phyloP scores from a whole-genome alignment of 2,113 vertebrate species.

The Lophius piscatorius region DNA sequence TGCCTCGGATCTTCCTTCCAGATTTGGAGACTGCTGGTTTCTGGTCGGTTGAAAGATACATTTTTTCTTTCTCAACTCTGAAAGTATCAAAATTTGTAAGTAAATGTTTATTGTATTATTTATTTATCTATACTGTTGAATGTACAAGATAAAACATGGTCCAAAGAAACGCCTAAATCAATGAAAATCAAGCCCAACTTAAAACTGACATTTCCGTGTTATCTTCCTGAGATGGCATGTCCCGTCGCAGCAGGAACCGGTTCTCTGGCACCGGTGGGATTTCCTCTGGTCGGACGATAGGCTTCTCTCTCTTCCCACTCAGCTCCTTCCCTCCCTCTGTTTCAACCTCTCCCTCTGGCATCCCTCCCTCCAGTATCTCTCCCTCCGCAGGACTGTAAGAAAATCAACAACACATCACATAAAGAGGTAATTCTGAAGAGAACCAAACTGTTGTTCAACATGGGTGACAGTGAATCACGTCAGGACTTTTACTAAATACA shows the following conservation, averaged over 20 bases:
- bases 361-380: slow-evolving; percentile 74
- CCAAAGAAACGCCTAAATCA: neutral
- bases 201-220: slow-evolving; percentile 84
- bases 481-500: neutral
- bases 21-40: slow-evolving; percentile 96
- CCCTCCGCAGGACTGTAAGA: slow-evolving; percentile 77
- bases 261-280: slow-evolving; percentile 98
- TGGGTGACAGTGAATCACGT: neutral
- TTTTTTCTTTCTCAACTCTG: slow-evolving; percentile 83
- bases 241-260: slow-evolving; percentile 92
- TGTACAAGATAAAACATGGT: neutral
- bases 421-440: slow-evolving; percentile 17
- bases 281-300: slow-evolving; percentile 93
- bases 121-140: too few relatives aligned
- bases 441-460: neutral
- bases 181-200: neutral
- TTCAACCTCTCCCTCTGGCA: slow-evolving; percentile 77
- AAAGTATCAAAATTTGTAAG: slow-evolving; percentile 22
- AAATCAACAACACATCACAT: slow-evolving; percentile 18
- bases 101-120: neutral
- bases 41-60: slow-evolving; percentile 75
- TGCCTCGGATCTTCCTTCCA: slow-evolving; percentile 95
- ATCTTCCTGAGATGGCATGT: slow-evolving; percentile 81
- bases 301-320: slow-evolving; percentile 89
- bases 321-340: slow-evolving; percentile 79